Conservation (phyloP, 2,888 invertebrate species). For the Tetanocera ferruginea region DNA sequence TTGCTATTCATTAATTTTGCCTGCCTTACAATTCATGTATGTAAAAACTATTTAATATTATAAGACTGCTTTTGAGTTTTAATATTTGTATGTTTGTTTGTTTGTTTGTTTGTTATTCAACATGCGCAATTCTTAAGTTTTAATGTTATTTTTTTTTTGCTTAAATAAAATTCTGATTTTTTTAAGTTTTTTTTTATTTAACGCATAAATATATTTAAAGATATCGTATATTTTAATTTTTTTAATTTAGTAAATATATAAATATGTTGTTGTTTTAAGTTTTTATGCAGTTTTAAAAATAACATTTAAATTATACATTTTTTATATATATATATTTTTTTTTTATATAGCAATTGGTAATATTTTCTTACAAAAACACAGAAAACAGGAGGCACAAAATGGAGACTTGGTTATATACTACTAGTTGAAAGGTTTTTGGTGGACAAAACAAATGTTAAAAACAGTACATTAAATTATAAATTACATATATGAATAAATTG, state of each 20-base stretch:
- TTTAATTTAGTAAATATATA: not conserved
- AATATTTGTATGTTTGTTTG: not conserved
- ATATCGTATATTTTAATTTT: not conserved
- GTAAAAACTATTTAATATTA: not conserved
- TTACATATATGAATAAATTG: not conserved
- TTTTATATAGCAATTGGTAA: constrained; percentile 15
- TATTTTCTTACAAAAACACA: constrained; percentile 31
- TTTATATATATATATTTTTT: not conserved
- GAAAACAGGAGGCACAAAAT: constrained; percentile 60
- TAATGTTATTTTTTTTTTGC: not conserved
- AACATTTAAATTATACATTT: constrained; percentile 21
- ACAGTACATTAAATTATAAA: not conserved
- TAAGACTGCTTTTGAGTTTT: not conserved
- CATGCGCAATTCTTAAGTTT: not conserved
- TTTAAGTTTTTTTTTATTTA: not conserved
- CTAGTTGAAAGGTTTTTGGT: constrained; percentile 18
- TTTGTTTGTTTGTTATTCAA: not conserved
- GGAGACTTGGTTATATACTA: constrained; percentile 54
- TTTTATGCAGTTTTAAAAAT: constrained; percentile 18
- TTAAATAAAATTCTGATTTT: constrained; percentile 10
- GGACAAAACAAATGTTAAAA: not conserved
- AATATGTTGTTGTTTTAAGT: not conserved
- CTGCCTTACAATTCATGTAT: too few relatives aligned
- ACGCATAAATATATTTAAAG: constrained; percentile 5
- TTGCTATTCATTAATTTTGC: too few relatives aligned